Evolutionary conservation across 2,113 vertebrate species (phyloP).

Genomic region (Charadrius vociferus): DNA sequence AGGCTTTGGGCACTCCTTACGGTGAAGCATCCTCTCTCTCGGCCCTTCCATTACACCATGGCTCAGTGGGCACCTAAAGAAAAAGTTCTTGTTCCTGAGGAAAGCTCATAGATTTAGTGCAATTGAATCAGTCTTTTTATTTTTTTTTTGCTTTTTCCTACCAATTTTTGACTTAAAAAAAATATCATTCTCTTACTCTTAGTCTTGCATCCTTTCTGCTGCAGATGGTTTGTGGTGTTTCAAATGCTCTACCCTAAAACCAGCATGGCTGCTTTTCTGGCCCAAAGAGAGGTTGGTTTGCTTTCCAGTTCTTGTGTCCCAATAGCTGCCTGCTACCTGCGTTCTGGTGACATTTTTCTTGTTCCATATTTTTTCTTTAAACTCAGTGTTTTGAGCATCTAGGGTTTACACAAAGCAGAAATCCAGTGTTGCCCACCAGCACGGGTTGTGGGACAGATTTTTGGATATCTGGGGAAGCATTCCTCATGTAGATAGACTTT

Average conservation of each 20-base stretch:
- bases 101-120: neutral
- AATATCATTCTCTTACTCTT: neutral
- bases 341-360: neutral
- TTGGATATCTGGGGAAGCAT: neutral
- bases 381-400: neutral
- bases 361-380: neutral
- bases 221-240: neutral
- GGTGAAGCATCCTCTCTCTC: neutral
- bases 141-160: neutral
- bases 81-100: neutral
- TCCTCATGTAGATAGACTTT: neutral
- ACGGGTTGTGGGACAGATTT: neutral
- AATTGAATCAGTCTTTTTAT: neutral
- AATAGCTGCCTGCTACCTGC: fast-evolving
- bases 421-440: neutral
- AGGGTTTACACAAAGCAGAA: neutral
- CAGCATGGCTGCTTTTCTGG: neutral
- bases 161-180: neutral
- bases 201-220: neutral
- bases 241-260: neutral
- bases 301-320: neutral
- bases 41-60: neutral
- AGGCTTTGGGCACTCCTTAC: neutral
- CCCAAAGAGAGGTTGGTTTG: neutral
- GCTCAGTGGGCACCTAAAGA: neutral